phyloP scores from a whole-genome alignment of 2,113 vertebrate genomes.

The Channa maculata region DNA sequence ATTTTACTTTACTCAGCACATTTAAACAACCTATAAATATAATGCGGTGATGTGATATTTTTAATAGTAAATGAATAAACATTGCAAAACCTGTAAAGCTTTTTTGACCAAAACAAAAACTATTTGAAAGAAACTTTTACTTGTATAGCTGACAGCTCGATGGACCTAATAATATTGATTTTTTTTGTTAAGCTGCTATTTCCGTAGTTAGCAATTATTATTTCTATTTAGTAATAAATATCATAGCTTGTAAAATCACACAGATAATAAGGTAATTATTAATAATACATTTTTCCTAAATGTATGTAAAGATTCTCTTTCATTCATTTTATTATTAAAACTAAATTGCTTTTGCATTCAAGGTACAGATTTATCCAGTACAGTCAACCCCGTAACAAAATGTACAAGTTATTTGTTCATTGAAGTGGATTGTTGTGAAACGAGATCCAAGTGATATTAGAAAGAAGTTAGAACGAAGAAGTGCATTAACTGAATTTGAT shows the following conservation, averaged over 20 bases:
- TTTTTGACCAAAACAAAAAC: not conserved
- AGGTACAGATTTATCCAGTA: not conserved
- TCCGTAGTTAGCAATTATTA: too few species aligned
- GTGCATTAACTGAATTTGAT: constrained; percentile 3
- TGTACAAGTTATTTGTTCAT: not conserved
- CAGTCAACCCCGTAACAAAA: not conserved
- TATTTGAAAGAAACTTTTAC: too few species aligned
- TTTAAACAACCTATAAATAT: not conserved
- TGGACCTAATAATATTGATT: too few species aligned
- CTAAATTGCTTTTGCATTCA: not conserved
- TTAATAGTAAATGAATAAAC: too few species aligned
- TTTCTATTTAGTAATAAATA: too few species aligned
- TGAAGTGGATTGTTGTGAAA: constrained; percentile 9
- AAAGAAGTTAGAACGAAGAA: not conserved
- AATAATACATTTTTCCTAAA: not conserved
- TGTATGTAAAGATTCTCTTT: not conserved
- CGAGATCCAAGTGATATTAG: not conserved
- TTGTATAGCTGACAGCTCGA: too few species aligned
- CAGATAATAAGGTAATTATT: not conserved
- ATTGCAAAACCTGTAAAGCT: not conserved
- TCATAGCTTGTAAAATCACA: not conserved
- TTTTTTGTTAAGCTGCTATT: too few species aligned
- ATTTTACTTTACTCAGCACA: not conserved
- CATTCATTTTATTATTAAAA: not conserved
- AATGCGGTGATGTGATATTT: not conserved